Percentiles rank a stretch among this genome's conserved stretches.
phyloP scores from a whole-genome alignment of 2,888 invertebrate genomes.

The Unio pictorum region DNA sequence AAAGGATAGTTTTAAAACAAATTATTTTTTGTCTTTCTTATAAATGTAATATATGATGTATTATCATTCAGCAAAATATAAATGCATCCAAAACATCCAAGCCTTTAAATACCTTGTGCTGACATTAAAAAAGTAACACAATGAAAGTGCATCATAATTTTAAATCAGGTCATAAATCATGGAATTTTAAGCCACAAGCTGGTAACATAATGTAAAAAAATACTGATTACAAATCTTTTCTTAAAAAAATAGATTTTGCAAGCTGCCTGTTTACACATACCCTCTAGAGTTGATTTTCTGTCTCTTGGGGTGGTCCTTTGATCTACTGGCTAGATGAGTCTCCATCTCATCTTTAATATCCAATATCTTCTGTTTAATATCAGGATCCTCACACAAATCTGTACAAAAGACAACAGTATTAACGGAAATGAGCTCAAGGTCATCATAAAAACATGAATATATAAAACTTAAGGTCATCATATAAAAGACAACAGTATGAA shows the following conservation, averaged over 20 bases:
- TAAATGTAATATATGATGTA: too few relatives aligned
- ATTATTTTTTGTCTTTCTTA: too few relatives aligned
- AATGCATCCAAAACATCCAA: too few relatives aligned
- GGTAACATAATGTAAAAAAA: neutral
- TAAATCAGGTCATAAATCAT: neutral
- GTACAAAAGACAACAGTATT: slow-evolving; percentile 1
- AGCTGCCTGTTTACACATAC: slow-evolving; percentile 40
- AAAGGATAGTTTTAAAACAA: too few relatives aligned
- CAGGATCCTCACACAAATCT: slow-evolving; percentile 98
- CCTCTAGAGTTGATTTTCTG: slow-evolving; percentile 64
- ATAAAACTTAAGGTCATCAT: too few relatives aligned
- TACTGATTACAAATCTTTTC: too few relatives aligned
- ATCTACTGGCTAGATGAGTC: slow-evolving; percentile 75
- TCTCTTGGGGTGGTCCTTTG: slow-evolving; percentile 25
- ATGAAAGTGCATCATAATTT: slow-evolving; percentile 2
- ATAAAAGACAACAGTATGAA: too few relatives aligned
- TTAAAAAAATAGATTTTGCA: neutral
- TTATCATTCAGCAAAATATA: too few relatives aligned
- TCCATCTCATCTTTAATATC: slow-evolving; percentile 93
- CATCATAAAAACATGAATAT: too few relatives aligned
- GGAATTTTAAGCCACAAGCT: neutral
- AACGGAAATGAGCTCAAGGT: too few relatives aligned
- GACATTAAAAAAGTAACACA: too few relatives aligned
- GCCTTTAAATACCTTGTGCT: too few relatives aligned
- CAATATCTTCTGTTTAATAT: slow-evolving; percentile 90